phyloP scores from a whole-genome alignment of 2,888 invertebrate species.

The Therioaphis trifolii region DNA sequence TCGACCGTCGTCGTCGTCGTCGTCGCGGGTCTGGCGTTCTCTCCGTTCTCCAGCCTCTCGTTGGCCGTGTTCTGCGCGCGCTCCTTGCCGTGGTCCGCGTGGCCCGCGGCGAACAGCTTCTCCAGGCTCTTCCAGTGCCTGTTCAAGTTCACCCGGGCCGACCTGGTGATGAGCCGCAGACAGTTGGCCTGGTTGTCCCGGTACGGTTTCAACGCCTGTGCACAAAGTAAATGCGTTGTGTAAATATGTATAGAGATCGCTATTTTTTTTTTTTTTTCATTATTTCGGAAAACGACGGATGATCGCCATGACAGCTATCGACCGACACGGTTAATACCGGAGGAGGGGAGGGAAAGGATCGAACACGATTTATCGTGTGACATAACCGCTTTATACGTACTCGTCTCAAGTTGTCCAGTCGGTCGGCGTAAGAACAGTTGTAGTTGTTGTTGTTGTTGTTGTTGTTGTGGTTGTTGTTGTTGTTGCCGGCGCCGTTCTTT shows the following conservation, averaged over 20 bases:
- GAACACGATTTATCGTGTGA: not conserved
- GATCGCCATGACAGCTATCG: no score
- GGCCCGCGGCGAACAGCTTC: conserved; percentile 71
- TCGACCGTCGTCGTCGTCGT: not conserved
- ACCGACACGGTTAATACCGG: no score
- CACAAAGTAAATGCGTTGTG: not conserved
- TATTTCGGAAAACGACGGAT: no score
- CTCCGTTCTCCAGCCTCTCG: conserved; percentile 70
- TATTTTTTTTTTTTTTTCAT: no score
- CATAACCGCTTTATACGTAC: conserved; percentile 15
- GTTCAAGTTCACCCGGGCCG: conserved; percentile 76
- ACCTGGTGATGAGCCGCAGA: conserved; percentile 72
- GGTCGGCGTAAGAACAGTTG: conserved; percentile 11
- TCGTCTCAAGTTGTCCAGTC: conserved; percentile 34
- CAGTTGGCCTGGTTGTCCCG: conserved; percentile 69
- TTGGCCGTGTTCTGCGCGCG: conserved; percentile 69
- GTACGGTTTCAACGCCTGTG: conserved; percentile 54
- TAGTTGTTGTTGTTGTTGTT: not conserved
- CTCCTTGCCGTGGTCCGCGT: conserved; percentile 69
- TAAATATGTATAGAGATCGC: no score
- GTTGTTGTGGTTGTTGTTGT: not conserved
- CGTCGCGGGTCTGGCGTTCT: conserved; percentile 8
- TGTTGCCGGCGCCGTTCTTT: not conserved
- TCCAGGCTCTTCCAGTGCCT: conserved; percentile 76
- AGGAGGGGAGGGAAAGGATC: no score